A percentile compares a stretch with the other conserved stretches of the same genome.
phyloP scores from a whole-genome alignment of 2,797 vertebrate genomes.

The Chrosomus eos region DNA sequence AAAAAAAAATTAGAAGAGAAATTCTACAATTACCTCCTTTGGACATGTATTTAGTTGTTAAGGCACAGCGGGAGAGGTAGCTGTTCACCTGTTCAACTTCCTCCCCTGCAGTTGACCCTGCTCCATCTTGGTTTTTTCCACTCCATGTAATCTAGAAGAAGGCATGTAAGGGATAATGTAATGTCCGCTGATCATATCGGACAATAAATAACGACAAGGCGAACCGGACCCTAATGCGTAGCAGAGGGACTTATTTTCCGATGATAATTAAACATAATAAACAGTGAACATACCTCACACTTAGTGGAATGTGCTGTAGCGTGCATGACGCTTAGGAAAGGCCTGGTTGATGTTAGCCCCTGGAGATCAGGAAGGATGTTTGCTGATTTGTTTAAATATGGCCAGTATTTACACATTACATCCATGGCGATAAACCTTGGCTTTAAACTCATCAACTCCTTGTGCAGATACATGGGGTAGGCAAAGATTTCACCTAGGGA shows the following conservation, averaged over 20 bases:
- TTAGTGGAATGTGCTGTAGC: conserved; percentile 23
- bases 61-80: conserved; percentile 39
- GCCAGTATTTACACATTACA: conserved; percentile 42
- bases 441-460: conserved; percentile 7
- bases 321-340: conserved; percentile 36
- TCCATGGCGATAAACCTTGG: conserved; percentile 19
- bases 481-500: conserved; percentile 32
- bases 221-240: not conserved
- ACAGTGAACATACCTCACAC: conserved; percentile 33
- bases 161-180: conserved; percentile 11
- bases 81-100: conserved; percentile 44
- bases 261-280: not conserved
- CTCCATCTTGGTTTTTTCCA: conserved; percentile 32
- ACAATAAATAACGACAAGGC: not conserved
- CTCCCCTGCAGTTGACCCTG: conserved; percentile 20
- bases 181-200: not conserved
- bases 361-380: conserved; percentile 29
- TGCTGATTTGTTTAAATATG: conserved; percentile 26
- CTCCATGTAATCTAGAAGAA: conserved; percentile 34
- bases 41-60: conserved; percentile 45
- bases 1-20: not conserved
- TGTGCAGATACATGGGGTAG: conserved; percentile 1
- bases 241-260: not conserved
- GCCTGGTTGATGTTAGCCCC: conserved; percentile 8
- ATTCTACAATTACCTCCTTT: conserved; percentile 4